Base-by-base conservation (phyloP, 2,888 invertebrate genomes). In the Hydropsyche betteni region DNA sequence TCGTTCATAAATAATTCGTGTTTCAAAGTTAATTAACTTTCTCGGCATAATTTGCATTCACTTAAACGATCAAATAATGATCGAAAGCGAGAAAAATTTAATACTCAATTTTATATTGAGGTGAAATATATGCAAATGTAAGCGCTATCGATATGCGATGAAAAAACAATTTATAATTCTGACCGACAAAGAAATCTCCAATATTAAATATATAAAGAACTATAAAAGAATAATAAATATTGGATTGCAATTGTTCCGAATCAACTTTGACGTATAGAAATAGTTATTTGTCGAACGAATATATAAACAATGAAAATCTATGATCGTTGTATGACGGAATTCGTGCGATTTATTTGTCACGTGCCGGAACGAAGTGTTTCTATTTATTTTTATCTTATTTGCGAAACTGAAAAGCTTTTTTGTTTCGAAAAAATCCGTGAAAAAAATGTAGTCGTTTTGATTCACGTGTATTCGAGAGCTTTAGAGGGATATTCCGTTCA, bases 391-490 rank as follows among this genome's bases (percentile, higher is more conserved):
- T 61, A 64, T 64, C 36, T 36, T 61, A 7, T 61, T 34, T 8
- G 34, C 36, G 36, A 10, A 24, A 64, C 4, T 64, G 36, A 64
- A 64, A 64, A 64, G 64, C 34, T 5, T 64, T 64, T 64, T 64
- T 64, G 64, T 64, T 64, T 64, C 36, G n/a, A 34, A 36, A 64
- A 64, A 33, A 10, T 1, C 53, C 61, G 36, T 36, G 34, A 64
- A 64, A 64, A 34, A 64, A 64, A 64, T 64, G 64, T 64, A 64
- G 64, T 36, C 71, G 14, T 55, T 61, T 68, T 72, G 72, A 77
- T 64, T 68, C 69, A 72, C 53, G 69, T 75, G 75, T 72, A 75
- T 72, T 58, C 52, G 68, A 51, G 61, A 71, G 53, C 68, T 77
- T 74, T 76, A 24, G 55, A 55, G 69, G 53, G 75, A 34, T 61